Percentiles rank a stretch among this genome's conserved stretches.
These are phyloP conservation scores for Crax fasciolata DNA, from an alignment of 2,797 vertebrate genomes.

Conservation along the genomic window DNA sequence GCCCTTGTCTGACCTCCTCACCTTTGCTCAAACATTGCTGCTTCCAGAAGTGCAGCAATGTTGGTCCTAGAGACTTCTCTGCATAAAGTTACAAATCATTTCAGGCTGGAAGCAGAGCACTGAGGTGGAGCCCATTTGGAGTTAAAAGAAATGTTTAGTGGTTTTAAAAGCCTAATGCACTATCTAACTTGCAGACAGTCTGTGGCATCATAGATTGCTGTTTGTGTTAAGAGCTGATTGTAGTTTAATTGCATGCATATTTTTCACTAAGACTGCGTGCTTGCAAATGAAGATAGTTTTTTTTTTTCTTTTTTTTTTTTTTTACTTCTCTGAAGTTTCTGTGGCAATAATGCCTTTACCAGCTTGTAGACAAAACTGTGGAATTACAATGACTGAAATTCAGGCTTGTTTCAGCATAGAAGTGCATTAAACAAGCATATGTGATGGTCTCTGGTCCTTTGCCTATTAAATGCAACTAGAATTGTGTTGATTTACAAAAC, in stretches of 20 bases:
- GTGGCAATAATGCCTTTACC: constrained; percentile 45
- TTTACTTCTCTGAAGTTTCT: constrained; percentile 25
- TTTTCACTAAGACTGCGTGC: background rate
- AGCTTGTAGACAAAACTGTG: background rate
- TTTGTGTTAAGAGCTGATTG: background rate
- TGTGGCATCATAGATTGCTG: background rate
- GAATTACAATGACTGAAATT: background rate
- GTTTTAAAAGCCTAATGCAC: background rate
- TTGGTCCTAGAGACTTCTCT: constrained; percentile 43
- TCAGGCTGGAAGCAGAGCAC: background rate
- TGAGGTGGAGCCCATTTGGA: background rate
- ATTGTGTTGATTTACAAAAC: background rate
- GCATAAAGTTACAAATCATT: constrained; percentile 47
- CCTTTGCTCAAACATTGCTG: constrained; percentile 65
- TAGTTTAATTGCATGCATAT: background rate
- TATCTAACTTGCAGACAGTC: background rate
- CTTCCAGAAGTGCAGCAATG: constrained; percentile 46
- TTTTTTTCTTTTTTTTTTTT: background rate
- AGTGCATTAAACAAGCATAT: background rate
- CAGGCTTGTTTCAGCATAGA: background rate
- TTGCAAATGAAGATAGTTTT: background rate
- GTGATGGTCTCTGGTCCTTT: background rate
- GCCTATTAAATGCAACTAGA: background rate
- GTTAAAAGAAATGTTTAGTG: background rate
- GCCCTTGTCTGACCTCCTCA: constrained; percentile 79